Conservation (phyloP, 1,140 invertebrate genomes). For the Leptinotarsa texana region DNA sequence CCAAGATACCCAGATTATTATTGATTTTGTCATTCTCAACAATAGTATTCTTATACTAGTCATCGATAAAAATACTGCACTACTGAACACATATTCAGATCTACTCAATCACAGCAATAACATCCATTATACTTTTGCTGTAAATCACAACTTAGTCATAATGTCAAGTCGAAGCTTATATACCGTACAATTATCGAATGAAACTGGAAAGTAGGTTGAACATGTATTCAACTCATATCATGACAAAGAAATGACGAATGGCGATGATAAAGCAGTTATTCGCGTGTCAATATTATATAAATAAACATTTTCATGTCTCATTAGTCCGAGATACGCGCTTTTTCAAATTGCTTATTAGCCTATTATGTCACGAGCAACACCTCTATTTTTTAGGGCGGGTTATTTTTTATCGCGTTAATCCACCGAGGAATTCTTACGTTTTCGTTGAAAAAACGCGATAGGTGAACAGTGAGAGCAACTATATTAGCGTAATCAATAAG, state of each 20-base stretch:
- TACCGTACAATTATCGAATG: constrained; percentile 4
- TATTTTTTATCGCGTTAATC: constrained; percentile 17
- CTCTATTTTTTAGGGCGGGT: constrained; percentile 9
- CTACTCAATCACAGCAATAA: too few relatives aligned
- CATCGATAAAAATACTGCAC: too few relatives aligned
- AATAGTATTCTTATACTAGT: too few relatives aligned
- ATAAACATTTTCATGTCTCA: constrained; percentile 29
- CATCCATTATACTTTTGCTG: background rate
- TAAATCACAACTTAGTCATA: background rate
- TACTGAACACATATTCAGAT: too few relatives aligned
- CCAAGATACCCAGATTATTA: too few relatives aligned
- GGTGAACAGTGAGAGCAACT: background rate
- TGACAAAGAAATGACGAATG: background rate
- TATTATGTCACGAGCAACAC: constrained; percentile 28
- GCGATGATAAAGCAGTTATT: constrained; percentile 21
- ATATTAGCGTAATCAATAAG: background rate
- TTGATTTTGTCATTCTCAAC: too few relatives aligned
- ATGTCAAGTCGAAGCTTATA: background rate
- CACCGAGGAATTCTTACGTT: background rate
- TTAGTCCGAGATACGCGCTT: constrained; percentile 27
- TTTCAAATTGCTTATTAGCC: constrained; percentile 28
- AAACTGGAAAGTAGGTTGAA: constrained; percentile 6
- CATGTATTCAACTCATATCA: constrained; percentile 15
- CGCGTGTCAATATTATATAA: constrained; percentile 26
- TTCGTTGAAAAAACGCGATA: background rate